These are phyloP conservation scores for Odobenus rosmarus DNA, from an alignment of 2,113 vertebrate species.

Conservation along the genomic window DNA sequence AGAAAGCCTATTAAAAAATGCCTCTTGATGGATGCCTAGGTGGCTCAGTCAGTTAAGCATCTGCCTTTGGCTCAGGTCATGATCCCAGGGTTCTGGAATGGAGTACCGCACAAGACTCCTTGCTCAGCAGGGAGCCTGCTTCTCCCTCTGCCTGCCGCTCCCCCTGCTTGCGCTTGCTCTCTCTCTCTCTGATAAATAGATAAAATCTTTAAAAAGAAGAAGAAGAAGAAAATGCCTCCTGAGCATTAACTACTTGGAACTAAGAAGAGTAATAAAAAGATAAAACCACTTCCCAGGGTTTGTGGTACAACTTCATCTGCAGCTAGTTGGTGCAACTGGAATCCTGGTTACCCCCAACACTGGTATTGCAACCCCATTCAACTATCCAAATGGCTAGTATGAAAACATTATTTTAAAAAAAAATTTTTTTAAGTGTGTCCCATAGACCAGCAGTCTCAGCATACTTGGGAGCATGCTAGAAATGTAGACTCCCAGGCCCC, in stretches of 20 bases:
- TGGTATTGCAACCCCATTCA: background rate
- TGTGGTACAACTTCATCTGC: background rate
- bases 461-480: background rate
- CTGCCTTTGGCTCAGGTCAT: too few species aligned
- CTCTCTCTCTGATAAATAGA: too few species aligned
- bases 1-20: slow-evolving; percentile 23
- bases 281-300: background rate
- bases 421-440: background rate
- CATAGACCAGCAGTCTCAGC: background rate
- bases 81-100: too few species aligned
- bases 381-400: background rate
- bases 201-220: too few species aligned
- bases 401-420: background rate
- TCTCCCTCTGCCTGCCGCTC: too few species aligned
- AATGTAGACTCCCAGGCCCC: background rate
- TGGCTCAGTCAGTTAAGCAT: too few species aligned
- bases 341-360: background rate
- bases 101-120: too few species aligned
- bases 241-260: background rate
- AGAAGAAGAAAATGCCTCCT: background rate
- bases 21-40: background rate
- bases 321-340: background rate
- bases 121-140: too few species aligned
- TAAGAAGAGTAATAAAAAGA: background rate
- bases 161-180: too few species aligned